Conservation (phyloP, 2,888 invertebrate genomes). For the Trichacis sp. region DNA sequence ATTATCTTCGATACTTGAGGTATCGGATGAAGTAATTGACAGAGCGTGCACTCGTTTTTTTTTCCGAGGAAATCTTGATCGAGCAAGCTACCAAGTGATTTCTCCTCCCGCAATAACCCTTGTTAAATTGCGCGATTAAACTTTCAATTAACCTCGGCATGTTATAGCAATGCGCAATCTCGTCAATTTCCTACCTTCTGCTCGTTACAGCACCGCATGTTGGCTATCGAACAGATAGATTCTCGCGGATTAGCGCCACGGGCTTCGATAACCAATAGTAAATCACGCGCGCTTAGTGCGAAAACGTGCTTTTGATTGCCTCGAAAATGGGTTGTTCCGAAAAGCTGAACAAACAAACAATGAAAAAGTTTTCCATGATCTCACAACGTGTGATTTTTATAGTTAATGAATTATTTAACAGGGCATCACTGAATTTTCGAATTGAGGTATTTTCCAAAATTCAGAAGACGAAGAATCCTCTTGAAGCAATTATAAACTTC, state of each 20-base stretch:
- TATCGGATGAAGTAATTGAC: no score
- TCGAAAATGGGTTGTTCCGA: no score
- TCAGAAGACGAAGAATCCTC: no score
- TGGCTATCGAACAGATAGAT: conserved; percentile 12
- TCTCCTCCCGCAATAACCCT: conserved; percentile 29
- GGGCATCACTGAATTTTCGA: no score
- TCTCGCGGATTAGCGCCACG: conserved; percentile 8
- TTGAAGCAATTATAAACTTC: no score
- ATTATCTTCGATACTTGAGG: no score
- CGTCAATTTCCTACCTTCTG: conserved; percentile 33
- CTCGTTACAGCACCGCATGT: conserved; percentile 4
- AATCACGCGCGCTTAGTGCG: neutral
- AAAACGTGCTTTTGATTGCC: neutral
- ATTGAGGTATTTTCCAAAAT: no score
- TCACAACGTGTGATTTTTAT: no score
- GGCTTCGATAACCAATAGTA: neutral
- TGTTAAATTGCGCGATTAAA: conserved; percentile 41
- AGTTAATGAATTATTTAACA: no score
- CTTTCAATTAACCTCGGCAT: conserved; percentile 39
- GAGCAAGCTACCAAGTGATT: neutral
- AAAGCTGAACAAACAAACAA: no score
- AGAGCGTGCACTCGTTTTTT: neutral
- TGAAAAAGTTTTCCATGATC: no score
- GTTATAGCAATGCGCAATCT: conserved; percentile 37
- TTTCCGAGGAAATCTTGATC: neutral